A percentile compares a stretch with the other conserved stretches of the same genome.
Conservation (phyloP, 2,797 vertebrate species). For the Lepus oiostolus region DNA sequence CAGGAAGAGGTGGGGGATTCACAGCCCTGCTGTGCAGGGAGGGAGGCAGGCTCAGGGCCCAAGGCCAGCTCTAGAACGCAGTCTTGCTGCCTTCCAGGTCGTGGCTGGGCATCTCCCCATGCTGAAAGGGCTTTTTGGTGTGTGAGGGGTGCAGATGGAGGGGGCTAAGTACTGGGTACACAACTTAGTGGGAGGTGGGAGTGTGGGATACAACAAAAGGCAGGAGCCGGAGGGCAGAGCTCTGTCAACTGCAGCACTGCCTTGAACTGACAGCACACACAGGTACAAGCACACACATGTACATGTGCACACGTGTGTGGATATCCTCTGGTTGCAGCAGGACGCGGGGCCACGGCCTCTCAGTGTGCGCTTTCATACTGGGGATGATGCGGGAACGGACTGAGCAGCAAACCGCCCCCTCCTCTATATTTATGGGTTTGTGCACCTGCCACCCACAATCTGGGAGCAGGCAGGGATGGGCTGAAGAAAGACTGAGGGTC, state of each 20-base stretch:
- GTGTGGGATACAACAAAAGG: neutral
- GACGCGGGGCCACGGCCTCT: neutral
- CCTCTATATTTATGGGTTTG: neutral
- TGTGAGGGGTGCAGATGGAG: neutral
- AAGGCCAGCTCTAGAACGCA: neutral
- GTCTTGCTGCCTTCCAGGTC: neutral
- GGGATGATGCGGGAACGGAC: neutral
- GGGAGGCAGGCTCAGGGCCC: neutral
- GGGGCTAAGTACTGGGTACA: no score
- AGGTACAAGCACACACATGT: neutral
- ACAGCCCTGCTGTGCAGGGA: neutral
- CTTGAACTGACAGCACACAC: neutral
- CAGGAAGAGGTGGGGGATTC: neutral
- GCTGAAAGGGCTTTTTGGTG: neutral
- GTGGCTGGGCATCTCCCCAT: neutral
- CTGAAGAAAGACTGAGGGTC: neutral
- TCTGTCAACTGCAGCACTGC: neutral
- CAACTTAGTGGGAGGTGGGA: neutral
- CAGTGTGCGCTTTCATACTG: fast-evolving
- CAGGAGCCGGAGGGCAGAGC: no score
- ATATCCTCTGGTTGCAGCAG: neutral
- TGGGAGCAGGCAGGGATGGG: neutral
- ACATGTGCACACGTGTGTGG: neutral
- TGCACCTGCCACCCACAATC: neutral
- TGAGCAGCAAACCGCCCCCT: neutral